phyloP scores from a whole-genome alignment of 23 tunicate species.

The Diplosoma virens region DNA sequence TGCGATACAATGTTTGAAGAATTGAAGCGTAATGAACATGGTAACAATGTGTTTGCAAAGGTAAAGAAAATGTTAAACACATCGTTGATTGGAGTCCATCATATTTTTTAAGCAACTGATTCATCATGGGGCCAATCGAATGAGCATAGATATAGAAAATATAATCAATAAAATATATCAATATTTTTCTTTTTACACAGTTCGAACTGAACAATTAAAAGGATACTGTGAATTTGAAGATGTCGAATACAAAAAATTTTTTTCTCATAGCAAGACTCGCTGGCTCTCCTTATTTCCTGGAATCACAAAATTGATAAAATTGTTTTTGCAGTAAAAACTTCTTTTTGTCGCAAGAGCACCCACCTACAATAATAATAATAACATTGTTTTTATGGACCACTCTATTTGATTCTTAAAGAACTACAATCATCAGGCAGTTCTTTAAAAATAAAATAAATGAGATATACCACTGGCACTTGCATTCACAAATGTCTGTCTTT shows the following conservation, averaged over 20 bases:
- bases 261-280: slow-evolving; percentile 24
- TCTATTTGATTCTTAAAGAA: no score
- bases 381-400: no score
- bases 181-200: slow-evolving; percentile 31
- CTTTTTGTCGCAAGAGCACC: slow-evolving; percentile 20
- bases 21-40: slow-evolving; percentile 35
- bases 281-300: slow-evolving; percentile 39
- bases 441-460: slow-evolving; percentile 15
- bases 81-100: not conserved
- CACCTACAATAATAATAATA: no score
- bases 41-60: slow-evolving; percentile 23
- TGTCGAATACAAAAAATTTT: slow-evolving; percentile 7
- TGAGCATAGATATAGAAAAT: slow-evolving; percentile 21
- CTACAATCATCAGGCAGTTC: slow-evolving; percentile 1
- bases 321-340: slow-evolving; percentile 1
- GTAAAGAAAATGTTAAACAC: not conserved
- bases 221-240: slow-evolving; percentile 13
- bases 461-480: slow-evolving; percentile 15
- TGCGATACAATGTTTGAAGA: slow-evolving; percentile 24
- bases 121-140: slow-evolving; percentile 25
- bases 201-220: slow-evolving; percentile 21
- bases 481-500: slow-evolving; percentile 12
- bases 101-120: slow-evolving; percentile 20
- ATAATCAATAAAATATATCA: slow-evolving; percentile 21
- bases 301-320: slow-evolving; percentile 15